A percentile compares a stretch with the other conserved stretches of the same genome.
Conservation (phyloP, 2,797 vertebrate genomes). For the Hafferia zeledoni region DNA sequence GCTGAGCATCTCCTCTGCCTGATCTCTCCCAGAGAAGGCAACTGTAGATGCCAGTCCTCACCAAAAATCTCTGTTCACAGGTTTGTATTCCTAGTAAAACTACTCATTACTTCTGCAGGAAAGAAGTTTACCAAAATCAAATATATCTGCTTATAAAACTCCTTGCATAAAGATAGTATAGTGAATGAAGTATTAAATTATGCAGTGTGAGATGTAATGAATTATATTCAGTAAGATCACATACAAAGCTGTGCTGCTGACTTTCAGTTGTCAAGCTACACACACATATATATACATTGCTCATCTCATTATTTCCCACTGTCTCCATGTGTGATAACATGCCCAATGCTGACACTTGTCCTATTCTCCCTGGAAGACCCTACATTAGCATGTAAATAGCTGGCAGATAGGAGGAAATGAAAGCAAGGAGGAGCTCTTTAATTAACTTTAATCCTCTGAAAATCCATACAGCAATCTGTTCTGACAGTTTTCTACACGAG, state of each 20-base stretch:
- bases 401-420: constrained; percentile 76
- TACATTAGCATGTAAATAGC: constrained; percentile 84
- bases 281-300: background rate
- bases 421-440: constrained; percentile 80
- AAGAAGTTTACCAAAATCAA: background rate
- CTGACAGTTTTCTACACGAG: constrained; percentile 58
- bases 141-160: constrained; percentile 58
- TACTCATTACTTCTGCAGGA: background rate
- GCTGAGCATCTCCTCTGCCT: background rate
- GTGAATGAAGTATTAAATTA: constrained; percentile 66
- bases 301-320: constrained; percentile 67
- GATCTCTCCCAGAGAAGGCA: background rate
- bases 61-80: background rate
- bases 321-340: constrained; percentile 57
- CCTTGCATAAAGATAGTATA: constrained; percentile 58
- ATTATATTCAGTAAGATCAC: constrained; percentile 66
- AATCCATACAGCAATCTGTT: constrained; percentile 77
- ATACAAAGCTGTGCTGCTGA: constrained; percentile 33
- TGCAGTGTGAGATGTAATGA: constrained; percentile 59
- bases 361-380: constrained; percentile 64
- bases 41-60: background rate
- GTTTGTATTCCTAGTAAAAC: background rate
- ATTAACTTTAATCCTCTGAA: constrained; percentile 86
- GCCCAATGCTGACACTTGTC: constrained; percentile 67
- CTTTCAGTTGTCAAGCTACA: constrained; percentile 26